Conservation (phyloP, 2,113 vertebrate species). For the Otus sunia region DNA sequence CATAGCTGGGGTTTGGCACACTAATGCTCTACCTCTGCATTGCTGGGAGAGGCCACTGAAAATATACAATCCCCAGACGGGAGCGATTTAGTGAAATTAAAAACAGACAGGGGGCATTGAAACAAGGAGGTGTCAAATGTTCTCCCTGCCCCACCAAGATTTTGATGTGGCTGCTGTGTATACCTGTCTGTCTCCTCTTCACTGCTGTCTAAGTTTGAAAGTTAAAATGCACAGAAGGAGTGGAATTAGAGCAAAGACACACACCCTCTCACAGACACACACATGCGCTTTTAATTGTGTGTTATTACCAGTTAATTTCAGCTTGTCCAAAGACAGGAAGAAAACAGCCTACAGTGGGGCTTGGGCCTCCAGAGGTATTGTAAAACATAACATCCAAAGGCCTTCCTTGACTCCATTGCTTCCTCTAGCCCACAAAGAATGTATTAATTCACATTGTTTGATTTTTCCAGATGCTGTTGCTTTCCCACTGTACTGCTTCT, state of each 20-base stretch:
- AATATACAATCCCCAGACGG: conserved; percentile 82
- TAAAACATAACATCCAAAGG: conserved; percentile 57
- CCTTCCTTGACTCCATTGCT: conserved; percentile 31
- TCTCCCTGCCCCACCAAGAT: conserved; percentile 65
- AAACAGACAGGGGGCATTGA: conserved; percentile 72
- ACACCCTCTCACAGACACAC: neutral
- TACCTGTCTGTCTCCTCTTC: conserved; percentile 66
- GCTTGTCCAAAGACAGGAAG: conserved; percentile 58
- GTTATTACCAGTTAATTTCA: conserved; percentile 68
- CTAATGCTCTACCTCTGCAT: conserved; percentile 60
- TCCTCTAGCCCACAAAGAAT: conserved; percentile 47
- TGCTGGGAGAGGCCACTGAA: conserved; percentile 75
- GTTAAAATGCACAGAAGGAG: conserved; percentile 59
- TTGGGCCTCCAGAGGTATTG: conserved; percentile 55
- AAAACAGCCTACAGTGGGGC: conserved; percentile 44
- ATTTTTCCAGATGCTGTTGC: conserved; percentile 22
- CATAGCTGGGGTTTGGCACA: conserved; percentile 63
- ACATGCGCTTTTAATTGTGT: conserved; percentile 68
- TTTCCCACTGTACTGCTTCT: neutral
- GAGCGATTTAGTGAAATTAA: conserved; percentile 82
- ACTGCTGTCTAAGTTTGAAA: conserved; percentile 41
- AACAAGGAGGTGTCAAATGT: conserved; percentile 78
- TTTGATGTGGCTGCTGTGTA: conserved; percentile 75
- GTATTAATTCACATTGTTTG: conserved; percentile 39
- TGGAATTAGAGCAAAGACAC: conserved; percentile 41